A percentile compares a stretch with the other conserved stretches of the same genome.
phyloP scores from a whole-genome alignment of 2,888 invertebrate species.

The Arctia plantaginis region DNA sequence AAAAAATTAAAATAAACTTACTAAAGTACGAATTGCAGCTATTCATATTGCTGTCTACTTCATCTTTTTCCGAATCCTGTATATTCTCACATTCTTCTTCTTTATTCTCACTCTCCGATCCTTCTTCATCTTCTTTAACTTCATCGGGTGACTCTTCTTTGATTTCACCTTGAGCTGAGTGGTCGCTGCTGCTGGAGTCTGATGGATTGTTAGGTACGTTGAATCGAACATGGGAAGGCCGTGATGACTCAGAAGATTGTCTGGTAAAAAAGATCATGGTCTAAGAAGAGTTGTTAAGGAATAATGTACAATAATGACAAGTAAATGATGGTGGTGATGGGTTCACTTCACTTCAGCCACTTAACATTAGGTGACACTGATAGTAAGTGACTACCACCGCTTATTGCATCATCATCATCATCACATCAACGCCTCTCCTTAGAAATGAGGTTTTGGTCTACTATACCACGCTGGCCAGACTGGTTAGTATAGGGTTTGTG shows the following conservation, averaged over 20 bases:
- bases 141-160: slow-evolving; percentile 39
- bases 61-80: slow-evolving; percentile 28
- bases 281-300: background rate
- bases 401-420: too few relatives aligned
- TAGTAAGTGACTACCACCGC: too few relatives aligned
- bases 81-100: slow-evolving; percentile 15
- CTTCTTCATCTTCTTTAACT: slow-evolving; percentile 22
- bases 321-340: too few relatives aligned
- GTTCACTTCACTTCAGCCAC: too few relatives aligned
- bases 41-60: slow-evolving; percentile 39
- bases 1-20: background rate
- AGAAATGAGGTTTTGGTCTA: too few relatives aligned
- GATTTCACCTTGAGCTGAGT: slow-evolving; percentile 61
- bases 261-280: slow-evolving; percentile 44
- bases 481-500: too few relatives aligned
- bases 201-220: slow-evolving; percentile 60
- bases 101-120: slow-evolving; percentile 19
- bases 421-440: too few relatives aligned
- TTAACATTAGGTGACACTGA: too few relatives aligned
- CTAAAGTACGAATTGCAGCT: background rate
- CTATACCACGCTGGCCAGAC: too few relatives aligned
- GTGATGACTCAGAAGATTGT: slow-evolving; percentile 59
- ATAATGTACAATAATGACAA: too few relatives aligned
- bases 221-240: slow-evolving; percentile 69
- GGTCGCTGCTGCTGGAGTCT: slow-evolving; percentile 73